phyloP scores from a whole-genome alignment of 1,140 invertebrate genomes.

The Zaprionus capensis region DNA sequence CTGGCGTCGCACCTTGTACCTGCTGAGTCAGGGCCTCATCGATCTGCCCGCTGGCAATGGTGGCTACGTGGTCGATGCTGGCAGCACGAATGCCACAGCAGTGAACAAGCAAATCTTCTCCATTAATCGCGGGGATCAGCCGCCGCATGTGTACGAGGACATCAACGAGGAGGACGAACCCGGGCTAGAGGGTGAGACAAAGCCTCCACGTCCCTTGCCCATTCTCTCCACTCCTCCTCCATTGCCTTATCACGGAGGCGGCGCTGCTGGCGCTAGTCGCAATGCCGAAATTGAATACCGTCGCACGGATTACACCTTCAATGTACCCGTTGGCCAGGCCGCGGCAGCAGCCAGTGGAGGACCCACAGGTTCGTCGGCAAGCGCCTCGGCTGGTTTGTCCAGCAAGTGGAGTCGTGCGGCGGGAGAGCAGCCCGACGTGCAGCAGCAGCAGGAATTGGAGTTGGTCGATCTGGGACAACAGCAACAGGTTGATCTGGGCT shows the following conservation, averaged over 20 bases:
- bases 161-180: constrained; percentile 68
- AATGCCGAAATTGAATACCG: constrained; percentile 60
- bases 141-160: constrained; percentile 71
- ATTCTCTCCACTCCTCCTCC: constrained; percentile 50
- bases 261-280: neutral
- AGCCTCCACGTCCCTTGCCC: constrained; percentile 21
- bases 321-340: constrained; percentile 53
- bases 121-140: constrained; percentile 80
- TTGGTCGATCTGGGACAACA: constrained; percentile 45
- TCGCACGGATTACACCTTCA: constrained; percentile 67
- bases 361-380: constrained; percentile 50
- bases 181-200: constrained; percentile 64
- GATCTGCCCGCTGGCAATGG: constrained; percentile 52
- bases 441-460: constrained; percentile 33
- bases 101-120: constrained; percentile 61
- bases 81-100: constrained; percentile 67
- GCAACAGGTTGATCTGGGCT: constrained; percentile 53
- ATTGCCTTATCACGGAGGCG: constrained; percentile 35
- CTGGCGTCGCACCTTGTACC: constrained; percentile 72
- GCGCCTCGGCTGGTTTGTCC: constrained; percentile 34
- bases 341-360: constrained; percentile 56
- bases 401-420: constrained; percentile 60
- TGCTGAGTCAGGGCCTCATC: constrained; percentile 70
- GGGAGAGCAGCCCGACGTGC: constrained; percentile 45
- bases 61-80: constrained; percentile 53